A percentile compares a stretch with the other conserved stretches of the same genome.
phyloP scores from a whole-genome alignment of 2,888 invertebrate species.

The Pherbina coryleti region DNA sequence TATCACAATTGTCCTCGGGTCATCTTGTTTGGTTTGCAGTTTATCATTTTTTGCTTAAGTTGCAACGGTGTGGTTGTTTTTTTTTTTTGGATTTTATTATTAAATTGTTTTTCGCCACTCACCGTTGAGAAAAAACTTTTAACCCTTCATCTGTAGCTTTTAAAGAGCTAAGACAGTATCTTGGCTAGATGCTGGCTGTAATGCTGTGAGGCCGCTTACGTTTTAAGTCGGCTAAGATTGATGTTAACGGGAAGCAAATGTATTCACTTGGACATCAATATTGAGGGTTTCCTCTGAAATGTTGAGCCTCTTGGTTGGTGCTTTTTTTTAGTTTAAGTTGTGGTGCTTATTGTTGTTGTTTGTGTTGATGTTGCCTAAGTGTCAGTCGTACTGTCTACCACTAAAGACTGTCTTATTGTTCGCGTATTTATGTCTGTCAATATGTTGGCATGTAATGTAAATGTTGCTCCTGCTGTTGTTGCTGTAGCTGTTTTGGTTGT shows the following conservation, averaged over 20 bases:
- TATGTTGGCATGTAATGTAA: not conserved
- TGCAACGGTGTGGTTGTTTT: not conserved
- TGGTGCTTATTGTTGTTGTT: constrained; percentile 42
- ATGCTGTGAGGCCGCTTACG: constrained; percentile 25
- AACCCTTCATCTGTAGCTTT: no score
- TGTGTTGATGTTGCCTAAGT: constrained; percentile 41
- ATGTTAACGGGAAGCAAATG: constrained; percentile 68
- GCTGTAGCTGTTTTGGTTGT: constrained; percentile 17
- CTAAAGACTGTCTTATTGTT: not conserved
- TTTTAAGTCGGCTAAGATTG: constrained; percentile 61
- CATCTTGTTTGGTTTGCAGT: constrained; percentile 66
- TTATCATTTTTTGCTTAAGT: constrained; percentile 53
- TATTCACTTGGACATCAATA: constrained; percentile 50
- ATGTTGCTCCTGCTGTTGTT: constrained; percentile 8
- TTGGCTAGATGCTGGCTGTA: constrained; percentile 4
- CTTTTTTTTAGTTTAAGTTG: constrained; percentile 39
- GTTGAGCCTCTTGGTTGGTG: constrained; percentile 23
- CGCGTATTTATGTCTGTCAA: constrained; percentile 18
- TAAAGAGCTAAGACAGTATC: not conserved
- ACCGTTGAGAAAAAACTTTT: no score
- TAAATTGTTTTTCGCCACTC: constrained; percentile 16
- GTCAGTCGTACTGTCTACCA: not conserved
- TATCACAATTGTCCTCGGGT: constrained; percentile 69
- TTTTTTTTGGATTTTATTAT: not conserved
- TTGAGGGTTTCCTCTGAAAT: constrained; percentile 50